Evolutionary conservation across 2,797 vertebrate genomes (phyloP).

Genomic region (Silurus lanzhouensis): DNA sequence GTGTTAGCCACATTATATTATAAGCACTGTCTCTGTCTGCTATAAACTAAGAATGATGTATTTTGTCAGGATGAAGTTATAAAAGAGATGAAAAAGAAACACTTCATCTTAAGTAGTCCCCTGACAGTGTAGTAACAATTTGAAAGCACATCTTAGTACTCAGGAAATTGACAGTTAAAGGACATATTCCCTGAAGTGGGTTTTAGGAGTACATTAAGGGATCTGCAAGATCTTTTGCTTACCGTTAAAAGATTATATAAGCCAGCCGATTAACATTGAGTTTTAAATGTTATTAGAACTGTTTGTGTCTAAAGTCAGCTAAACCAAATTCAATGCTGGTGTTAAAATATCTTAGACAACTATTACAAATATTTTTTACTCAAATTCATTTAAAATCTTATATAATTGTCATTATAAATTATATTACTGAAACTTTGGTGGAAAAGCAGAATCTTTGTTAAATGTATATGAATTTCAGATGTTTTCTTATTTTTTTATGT

Average conservation of each 20-base stretch:
- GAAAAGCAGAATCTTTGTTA: too few relatives aligned
- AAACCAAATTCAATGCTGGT: too few relatives aligned
- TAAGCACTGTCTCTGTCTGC: neutral
- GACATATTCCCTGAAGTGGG: constrained; percentile 36
- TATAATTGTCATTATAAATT: neutral
- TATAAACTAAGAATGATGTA: neutral
- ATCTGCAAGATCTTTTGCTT: constrained; percentile 8
- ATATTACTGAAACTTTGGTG: too few relatives aligned
- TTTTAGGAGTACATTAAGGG: constrained; percentile 23
- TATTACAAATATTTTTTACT: neutral
- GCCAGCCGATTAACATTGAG: constrained; percentile 10
- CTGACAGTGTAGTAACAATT: constrained; percentile 21
- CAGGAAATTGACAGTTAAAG: constrained; percentile 11
- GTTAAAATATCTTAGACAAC: neutral
- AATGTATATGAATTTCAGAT: too few relatives aligned
- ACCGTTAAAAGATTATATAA: constrained; percentile 47
- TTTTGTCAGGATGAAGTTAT: neutral
- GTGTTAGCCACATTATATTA: too few relatives aligned
- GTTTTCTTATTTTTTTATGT: too few relatives aligned
- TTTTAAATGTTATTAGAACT: neutral
- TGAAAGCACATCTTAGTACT: constrained; percentile 22
- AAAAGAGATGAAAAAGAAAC: constrained; percentile 15
- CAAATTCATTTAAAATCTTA: neutral
- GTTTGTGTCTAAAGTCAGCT: neutral
- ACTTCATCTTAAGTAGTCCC: constrained; percentile 21